Evolutionary conservation across 2,797 vertebrate genomes (phyloP), one percentile per base, ranked within the genome.

Genomic region (Notamacropus eugenii): DNA sequence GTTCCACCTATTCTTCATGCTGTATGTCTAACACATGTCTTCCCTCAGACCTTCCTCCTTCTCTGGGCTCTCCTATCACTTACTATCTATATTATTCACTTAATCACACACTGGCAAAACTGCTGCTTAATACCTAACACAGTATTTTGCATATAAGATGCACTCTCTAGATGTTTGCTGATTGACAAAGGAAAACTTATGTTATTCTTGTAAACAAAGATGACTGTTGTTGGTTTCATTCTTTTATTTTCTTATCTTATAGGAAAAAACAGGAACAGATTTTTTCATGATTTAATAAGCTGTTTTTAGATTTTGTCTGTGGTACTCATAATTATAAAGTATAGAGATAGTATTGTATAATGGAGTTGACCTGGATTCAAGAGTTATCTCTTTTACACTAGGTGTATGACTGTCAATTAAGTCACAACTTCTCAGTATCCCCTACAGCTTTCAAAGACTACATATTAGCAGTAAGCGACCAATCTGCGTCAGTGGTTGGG

Each of bases 61-160:
- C 5, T 50, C n/a, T 22, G 67, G 22, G n/a, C 8, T 74, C 67
- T 74, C n/a, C 2, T 40, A 74, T 74, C 19, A 10, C 67, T 74
- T 74, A 74, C 19, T 74, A 19, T 40, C 67, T 74, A 74, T 74
- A 40, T 74, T 74, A 74, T 40, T 74, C 24, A 22, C 19, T 74
- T 74, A 74, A 74, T 74, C 1, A 74, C 24, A 22, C 24, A 58
- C 34, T 27, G 24, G 14, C 22, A 54, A 54, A 94, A 52, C 5
- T 13, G n/a, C 19, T 58, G 5, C 50, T 22, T 54, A 62, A 34
- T 13, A 14, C 59, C 16, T 74, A 74, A 40, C 91, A 54, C 90
- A 16, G 34, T 40, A 31, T 3, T 95, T 93, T 92, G 93, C 97
- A 97, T 93, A 95, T 93, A 95, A 97, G 96, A 67, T 19, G 34